phyloP scores from a whole-genome alignment of 2,113 vertebrate genomes.

The Mellivora capensis region DNA sequence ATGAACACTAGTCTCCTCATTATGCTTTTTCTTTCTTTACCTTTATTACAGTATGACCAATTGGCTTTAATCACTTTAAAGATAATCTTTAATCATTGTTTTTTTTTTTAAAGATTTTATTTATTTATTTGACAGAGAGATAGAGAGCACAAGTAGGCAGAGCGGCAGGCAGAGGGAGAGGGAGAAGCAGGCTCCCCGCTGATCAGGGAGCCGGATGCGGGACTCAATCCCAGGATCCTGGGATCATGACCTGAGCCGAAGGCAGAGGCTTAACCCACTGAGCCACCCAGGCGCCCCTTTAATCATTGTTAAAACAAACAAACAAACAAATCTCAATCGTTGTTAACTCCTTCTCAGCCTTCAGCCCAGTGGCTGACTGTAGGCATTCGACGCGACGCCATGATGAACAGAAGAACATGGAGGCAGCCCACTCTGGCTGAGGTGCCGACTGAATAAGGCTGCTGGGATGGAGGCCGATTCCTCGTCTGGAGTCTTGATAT shows the following conservation, averaged over 20 bases:
- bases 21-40: neutral
- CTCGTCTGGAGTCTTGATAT: neutral
- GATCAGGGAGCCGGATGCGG: no score
- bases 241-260: no score
- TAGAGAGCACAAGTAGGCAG: no score
- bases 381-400: neutral
- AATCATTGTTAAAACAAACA: neutral
- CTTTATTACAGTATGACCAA: neutral
- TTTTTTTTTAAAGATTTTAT: no score
- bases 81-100: neutral
- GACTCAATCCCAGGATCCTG: no score
- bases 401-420: neutral
- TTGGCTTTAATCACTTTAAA: constrained; percentile 6
- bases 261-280: no score
- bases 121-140: no score
- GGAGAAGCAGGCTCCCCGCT: no score
- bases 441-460: neutral
- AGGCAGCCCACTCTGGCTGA: neutral
- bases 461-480: neutral
- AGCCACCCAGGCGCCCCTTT: no score
- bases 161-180: no score
- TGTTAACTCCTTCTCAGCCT: neutral
- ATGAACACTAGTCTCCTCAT: neutral
- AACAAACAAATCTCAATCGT: neutral
- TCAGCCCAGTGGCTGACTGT: neutral